Evolutionary conservation across 2,113 vertebrate genomes (phyloP), one percentile per base, ranked within the genome.

Genomic region (Xenus cinereus): DNA sequence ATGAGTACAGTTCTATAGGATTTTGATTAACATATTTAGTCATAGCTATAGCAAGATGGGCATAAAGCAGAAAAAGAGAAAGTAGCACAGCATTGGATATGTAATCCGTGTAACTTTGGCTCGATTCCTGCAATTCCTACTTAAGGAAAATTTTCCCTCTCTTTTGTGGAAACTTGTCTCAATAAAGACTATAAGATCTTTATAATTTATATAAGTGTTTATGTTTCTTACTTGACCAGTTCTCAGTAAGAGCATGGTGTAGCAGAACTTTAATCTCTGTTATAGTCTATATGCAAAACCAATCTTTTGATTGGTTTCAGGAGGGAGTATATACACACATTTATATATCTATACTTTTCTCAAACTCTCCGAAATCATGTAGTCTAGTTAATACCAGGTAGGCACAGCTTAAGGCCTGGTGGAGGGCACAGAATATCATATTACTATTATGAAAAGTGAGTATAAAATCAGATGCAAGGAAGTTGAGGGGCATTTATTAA

Each of bases 11-110:
- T 92, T 92, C 81, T 82, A 39, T 87, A 89, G 67, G 33, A 88
- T 94, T 96, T 94, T 96, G 85, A 91, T 84, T 96, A 94, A 91
- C 73, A 7, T 74, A 89, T 54, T 92, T 81, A 94, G 68, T 76
- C 76, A 76, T 79, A 94, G 59, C 66, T 89, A 37, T 60, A 87
- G 77, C 33, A 91, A 89, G 71, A 87, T 66, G 20, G 62, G n/a
- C 92, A 79, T 84, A 79, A 87, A 72, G 33, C 11, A 62, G 2
- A 19, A 63, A 33, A 84, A 64, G 17, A 39, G 4, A 89, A 96
- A 90, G 50, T 39, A 71, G 78, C 16, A 5, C 90, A 63, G 33
- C 12, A 81, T 90, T 96, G 13, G n/a, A 83, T 93, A 83, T 15
- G 8, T 63, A 91, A 77, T 67, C 50, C 35, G 50, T 84, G 39